Percentiles rank a stretch among this genome's conserved stretches.
Evolutionary conservation across 2,888 invertebrate species (phyloP).

Genomic region (Ariolimax columbianus): DNA sequence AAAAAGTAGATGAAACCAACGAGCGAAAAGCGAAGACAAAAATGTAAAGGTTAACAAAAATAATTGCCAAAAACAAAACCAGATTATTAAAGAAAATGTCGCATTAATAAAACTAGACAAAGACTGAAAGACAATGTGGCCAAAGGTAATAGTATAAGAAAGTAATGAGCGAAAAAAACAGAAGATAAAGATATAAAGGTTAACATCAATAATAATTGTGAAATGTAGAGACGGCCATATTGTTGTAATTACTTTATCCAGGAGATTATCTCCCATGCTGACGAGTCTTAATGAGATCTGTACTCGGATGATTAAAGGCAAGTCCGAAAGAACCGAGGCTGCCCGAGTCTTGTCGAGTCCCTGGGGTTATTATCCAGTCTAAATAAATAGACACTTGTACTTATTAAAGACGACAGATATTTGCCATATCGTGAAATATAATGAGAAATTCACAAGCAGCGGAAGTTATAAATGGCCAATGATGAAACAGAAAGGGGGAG

Average conservation of each 20-base stretch:
- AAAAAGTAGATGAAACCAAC: no score
- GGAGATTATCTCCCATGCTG: constrained; percentile 39
- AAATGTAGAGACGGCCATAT: constrained; percentile 21
- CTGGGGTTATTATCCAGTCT: constrained; percentile 35
- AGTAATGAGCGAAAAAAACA: neutral
- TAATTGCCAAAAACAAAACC: no score
- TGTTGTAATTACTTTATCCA: constrained; percentile 40
- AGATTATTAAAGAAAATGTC: neutral
- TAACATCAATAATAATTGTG: neutral
- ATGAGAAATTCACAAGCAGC: constrained; percentile 13
- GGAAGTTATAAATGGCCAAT: neutral
- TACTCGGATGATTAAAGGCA: constrained; percentile 44
- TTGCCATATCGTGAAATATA: constrained; percentile 26
- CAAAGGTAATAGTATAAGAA: neutral
- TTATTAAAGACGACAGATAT: constrained; percentile 36
- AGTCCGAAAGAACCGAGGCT: constrained; percentile 6
- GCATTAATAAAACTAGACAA: neutral
- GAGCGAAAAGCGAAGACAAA: no score
- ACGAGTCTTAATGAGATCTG: constrained; percentile 42
- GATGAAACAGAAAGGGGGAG: neutral
- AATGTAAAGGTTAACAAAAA: no score
- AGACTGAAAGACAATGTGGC: neutral
- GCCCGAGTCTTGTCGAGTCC: constrained; percentile 23
- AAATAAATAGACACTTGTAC: constrained; percentile 49
- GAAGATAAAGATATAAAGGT: neutral